Conservation (phyloP, 2,797 vertebrate species). For the Chloroceryle amazona region DNA sequence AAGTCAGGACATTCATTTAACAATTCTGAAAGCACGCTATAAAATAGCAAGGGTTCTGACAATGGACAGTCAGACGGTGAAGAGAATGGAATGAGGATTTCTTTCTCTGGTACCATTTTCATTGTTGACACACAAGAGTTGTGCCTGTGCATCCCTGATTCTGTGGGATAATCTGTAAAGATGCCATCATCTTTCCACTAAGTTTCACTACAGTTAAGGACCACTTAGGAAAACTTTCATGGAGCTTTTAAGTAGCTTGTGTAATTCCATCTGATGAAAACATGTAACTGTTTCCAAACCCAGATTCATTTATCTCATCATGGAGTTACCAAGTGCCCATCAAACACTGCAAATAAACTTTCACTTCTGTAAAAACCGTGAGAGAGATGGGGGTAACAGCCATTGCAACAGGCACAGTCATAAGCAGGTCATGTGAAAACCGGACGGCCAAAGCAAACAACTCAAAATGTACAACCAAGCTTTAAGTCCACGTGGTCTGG, state of each 20-base stretch:
- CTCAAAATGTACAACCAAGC: neutral
- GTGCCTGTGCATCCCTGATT: rapidly evolving
- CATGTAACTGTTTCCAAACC: neutral
- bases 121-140: rapidly evolving
- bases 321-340: neutral
- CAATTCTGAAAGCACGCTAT: neutral
- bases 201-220: neutral
- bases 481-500: neutral
- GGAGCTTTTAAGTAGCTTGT: neutral
- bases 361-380: neutral
- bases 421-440: neutral
- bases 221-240: neutral
- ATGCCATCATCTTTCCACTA: rapidly evolving
- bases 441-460: neutral
- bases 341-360: neutral
- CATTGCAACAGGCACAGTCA: neutral
- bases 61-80: rapidly evolving
- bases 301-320: neutral
- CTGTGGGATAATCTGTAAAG: neutral
- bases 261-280: neutral
- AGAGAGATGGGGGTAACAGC: neutral
- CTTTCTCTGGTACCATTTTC: neutral
- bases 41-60: neutral
- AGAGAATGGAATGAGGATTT: neutral
- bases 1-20: neutral